Evolutionary conservation across 35 echinoderm and acorn worm species (phyloP), one percentile per base, ranked within the genome.

Genomic region (Anneissia japonica): DNA sequence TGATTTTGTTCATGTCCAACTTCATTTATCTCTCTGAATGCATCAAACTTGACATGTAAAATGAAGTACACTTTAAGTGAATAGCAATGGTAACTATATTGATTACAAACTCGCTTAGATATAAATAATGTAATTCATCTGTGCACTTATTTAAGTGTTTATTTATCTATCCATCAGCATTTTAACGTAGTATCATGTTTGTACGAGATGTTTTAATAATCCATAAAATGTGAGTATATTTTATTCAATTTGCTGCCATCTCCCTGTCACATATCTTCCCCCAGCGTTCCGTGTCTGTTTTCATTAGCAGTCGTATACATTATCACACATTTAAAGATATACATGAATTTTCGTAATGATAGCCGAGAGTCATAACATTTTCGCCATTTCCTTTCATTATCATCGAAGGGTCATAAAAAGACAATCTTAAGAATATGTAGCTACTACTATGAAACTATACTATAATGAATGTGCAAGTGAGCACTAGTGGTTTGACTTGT

Each of bases 371-470:
- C 51, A 23, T 64, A 64, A 64, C 51, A 64, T 64, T 64, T 64
- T 64, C 51, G 51, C 51, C 51, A 64, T 64, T 64, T 64, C 51
- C 51, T 64, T 64, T 64, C 51, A 64, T 64, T 64, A 64, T 64
- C 26, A n/a, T 64, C 51, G 21, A 64, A 64, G 51, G 51, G 51
- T 64, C 51, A 64, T 64, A 64, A 64, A 64, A 64, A 64, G 51
- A 64, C 51, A 64, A 64, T 64, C 11, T 64, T 64, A 23, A 64
- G 51, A 64, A 64, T 1, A 23, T 26, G n/a, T 64, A 64, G 51
- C 40, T 7, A 7, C 51, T 64, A 64, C 51, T 26, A 64, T 64
- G 9, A 64, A 19, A 64, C 21, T 19, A 23, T 64, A 64, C 11
- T 64, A 64, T 64, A 64, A 64, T 64, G 26, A 23, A 64, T 64